A percentile compares a stretch with the other conserved stretches of the same genome.
Conservation (phyloP, 2,888 invertebrate species). For the Megaustenia siamemsis region DNA sequence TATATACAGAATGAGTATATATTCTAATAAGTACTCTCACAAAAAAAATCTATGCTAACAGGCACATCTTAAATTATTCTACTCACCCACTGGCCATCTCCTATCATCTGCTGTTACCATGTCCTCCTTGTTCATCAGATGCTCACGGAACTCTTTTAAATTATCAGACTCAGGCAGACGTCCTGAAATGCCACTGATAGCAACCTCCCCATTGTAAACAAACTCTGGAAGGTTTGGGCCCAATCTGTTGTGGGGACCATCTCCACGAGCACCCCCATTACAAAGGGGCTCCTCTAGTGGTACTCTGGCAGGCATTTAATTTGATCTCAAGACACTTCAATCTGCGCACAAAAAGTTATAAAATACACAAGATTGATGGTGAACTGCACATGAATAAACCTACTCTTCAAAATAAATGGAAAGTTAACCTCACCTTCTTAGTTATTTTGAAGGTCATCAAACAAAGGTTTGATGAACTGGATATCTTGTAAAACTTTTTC, state of each 20-base stretch:
- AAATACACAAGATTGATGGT: not conserved
- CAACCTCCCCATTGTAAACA: constrained; percentile 77
- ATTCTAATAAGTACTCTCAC: too few relatives aligned
- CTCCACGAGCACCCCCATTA: constrained; percentile 50
- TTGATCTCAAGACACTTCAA: constrained; percentile 7
- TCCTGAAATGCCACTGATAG: constrained; percentile 82
- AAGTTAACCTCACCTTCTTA: too few relatives aligned
- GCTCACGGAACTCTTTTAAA: constrained; percentile 94
- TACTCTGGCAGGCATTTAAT: constrained; percentile 54
- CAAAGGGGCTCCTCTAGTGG: constrained; percentile 49
- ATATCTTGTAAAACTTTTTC: too few relatives aligned
- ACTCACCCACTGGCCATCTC: constrained; percentile 89
- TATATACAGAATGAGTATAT: too few relatives aligned
- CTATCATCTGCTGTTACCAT: constrained; percentile 94
- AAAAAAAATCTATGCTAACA: too few relatives aligned
- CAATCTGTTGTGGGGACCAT: constrained; percentile 36
- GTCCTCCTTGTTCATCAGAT: constrained; percentile 93
- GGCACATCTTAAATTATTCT: too few relatives aligned
- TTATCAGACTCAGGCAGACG: constrained; percentile 93
- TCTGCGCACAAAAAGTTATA: not conserved
- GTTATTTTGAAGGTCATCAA: too few relatives aligned
- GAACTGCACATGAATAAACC: not conserved
- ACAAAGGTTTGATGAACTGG: too few relatives aligned
- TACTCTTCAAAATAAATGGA: too few relatives aligned
- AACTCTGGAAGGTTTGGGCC: constrained; percentile 44